Evolutionary conservation across 2,113 vertebrate species (phyloP), one percentile per base, ranked within the genome.

Genomic region (Turdus rufiventris): DNA sequence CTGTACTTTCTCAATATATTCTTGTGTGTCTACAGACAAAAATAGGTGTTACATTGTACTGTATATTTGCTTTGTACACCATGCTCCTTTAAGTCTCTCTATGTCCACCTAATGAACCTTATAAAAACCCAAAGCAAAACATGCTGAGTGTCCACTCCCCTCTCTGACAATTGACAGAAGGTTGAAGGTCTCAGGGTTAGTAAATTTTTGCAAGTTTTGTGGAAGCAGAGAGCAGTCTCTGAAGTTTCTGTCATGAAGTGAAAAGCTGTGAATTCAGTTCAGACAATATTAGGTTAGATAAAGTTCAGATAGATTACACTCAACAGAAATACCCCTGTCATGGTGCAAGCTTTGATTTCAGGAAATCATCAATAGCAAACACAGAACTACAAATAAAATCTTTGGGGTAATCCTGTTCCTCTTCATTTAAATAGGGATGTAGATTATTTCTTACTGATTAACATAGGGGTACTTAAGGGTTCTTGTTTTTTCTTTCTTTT

Each of bases 131-230:
- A 66, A 70, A 61, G 36, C 8, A 78, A 72, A 89, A 68, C 19
- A 4, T 6, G 5, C 31, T 50, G 13, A 56, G 34, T 0, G 0
- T 34, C 15, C 1, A 5, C 3, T 82, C 12, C 16, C 8, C 2
- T 0, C 7, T 63, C 14, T 60, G 40, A 57, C 10, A 74, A 2
- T 0, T 84, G 25, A 40, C 61, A 78, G 57, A 63, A 85, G 5
- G 10, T 16, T 54, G 13, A 18, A 51, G 4, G 9, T 76, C 12
- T 85, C 2, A 1, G 6, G 5, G 20, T 87, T 47, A 62, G 8
- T 66, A 56, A 53, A 5, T 40, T 56, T 66, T 70, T 25, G n/a
- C 8, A 50, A 47, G 38, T 71, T 84, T 47, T 74, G 8, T 77
- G 36, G 36, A 78, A 77, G 4, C 12, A 0, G 33, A 57, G 28